These are phyloP conservation scores for Tetrao urogallus DNA, from an alignment of 2,113 vertebrate genomes.

Conservation along the genomic window DNA sequence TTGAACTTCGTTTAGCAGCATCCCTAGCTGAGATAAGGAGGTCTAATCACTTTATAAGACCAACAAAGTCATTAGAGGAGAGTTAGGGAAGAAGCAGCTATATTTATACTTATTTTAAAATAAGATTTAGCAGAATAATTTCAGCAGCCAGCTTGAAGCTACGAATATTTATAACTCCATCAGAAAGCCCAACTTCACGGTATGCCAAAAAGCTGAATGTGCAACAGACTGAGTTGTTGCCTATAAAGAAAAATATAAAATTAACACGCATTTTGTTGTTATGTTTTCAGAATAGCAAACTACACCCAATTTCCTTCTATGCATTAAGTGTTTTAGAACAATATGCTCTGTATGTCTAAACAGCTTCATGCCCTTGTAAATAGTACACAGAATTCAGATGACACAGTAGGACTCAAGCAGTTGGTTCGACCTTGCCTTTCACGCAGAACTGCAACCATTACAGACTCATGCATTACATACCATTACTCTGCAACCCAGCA, in stretches of 20 bases:
- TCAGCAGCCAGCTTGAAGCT: not conserved
- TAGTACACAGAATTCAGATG: not conserved
- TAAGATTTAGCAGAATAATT: conserved; percentile 9
- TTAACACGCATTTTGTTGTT: no score
- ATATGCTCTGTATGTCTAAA: not conserved
- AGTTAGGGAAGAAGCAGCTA: not conserved
- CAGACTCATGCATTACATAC: no score
- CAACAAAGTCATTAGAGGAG: conserved; percentile 55
- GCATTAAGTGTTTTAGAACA: not conserved
- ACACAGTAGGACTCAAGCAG: not conserved
- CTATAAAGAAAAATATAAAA: not conserved
- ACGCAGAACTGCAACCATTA: not conserved
- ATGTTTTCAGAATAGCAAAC: not conserved
- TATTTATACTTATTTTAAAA: not conserved
- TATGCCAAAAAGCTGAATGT: not conserved
- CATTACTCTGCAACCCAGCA: no score
- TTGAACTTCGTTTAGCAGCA: conserved; percentile 69
- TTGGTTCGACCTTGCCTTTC: not conserved
- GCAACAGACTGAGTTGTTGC: not conserved
- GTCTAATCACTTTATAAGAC: conserved; percentile 72
- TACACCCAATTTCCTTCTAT: not conserved
- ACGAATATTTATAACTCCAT: conserved; percentile 17
- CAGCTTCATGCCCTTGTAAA: not conserved
- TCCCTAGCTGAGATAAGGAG: conserved; percentile 66
- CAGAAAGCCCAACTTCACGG: not conserved